Conservation (phyloP, 2,113 vertebrate species). For the Neolamprologus caudopunctatus region DNA sequence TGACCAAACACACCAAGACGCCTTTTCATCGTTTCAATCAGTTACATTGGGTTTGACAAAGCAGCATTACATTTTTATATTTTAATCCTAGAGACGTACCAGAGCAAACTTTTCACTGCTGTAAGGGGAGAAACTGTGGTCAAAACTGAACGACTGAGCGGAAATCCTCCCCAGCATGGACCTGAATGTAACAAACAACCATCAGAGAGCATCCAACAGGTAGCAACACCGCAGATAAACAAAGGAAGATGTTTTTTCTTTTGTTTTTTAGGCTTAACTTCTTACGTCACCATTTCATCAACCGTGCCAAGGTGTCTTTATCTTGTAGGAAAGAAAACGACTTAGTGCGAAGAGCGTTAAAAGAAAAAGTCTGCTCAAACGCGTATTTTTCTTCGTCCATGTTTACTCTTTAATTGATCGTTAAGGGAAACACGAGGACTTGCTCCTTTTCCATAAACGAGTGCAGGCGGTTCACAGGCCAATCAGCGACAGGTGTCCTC, state of each 20-base stretch:
- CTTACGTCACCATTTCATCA: conserved; percentile 65
- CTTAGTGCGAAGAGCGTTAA: conserved; percentile 33
- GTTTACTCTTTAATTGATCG: background rate
- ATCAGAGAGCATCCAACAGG: background rate
- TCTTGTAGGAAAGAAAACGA: conserved; percentile 46
- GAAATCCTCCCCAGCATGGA: conserved; percentile 72
- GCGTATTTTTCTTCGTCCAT: conserved; percentile 27
- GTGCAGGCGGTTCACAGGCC: background rate
- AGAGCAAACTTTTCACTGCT: conserved; percentile 51
- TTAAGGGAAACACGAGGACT: background rate
- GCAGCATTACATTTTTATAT: background rate
- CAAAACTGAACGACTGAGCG: conserved; percentile 66
- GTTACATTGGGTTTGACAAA: background rate
- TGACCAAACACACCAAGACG: background rate
- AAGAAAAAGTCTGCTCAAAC: conserved; percentile 40
- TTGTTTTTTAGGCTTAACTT: background rate
- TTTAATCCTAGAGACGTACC: conserved; percentile 35
- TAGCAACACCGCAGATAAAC: background rate
- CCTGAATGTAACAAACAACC: conserved; percentile 32
- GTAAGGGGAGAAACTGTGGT: conserved; percentile 63
- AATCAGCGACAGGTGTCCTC: background rate
- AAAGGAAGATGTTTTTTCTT: background rate
- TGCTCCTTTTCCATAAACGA: background rate
- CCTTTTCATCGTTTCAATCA: background rate
- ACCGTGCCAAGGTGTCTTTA: conserved; percentile 1